Conservation (phyloP, 2,113 vertebrate genomes). For the Odocoileus hemionus region DNA sequence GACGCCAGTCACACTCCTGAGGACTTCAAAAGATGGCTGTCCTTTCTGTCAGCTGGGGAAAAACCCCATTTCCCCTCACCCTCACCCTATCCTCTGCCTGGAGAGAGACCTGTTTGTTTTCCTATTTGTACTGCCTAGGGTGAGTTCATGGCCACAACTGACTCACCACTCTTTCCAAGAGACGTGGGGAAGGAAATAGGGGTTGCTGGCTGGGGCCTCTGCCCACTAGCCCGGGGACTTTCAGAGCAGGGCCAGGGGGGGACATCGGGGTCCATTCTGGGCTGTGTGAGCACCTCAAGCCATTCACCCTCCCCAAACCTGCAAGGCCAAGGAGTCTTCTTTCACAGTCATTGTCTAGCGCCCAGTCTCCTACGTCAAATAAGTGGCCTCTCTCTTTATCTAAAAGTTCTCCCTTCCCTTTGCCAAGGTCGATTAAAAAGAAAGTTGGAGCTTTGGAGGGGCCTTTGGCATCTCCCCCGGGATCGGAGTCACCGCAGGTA, state of each 20-base stretch:
- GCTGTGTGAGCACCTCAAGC: background rate
- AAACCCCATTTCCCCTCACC: background rate
- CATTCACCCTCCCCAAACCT: background rate
- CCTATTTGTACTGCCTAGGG: slow-evolving; percentile 64
- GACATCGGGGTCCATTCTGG: too few species aligned
- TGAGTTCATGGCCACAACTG: slow-evolving; percentile 73
- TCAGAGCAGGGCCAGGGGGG: background rate
- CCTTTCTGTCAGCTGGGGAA: slow-evolving; percentile 4
- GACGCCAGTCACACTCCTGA: slow-evolving; percentile 47
- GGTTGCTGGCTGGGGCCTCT: slow-evolving; percentile 40
- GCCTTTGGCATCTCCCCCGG: background rate
- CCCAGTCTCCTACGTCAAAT: background rate
- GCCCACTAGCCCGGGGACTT: background rate
- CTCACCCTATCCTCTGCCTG: background rate
- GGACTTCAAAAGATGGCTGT: slow-evolving; percentile 62
- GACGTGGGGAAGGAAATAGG: slow-evolving; percentile 49
- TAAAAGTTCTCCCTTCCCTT: background rate
- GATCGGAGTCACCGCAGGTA: background rate
- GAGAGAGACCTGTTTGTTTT: slow-evolving; percentile 64
- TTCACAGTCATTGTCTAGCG: background rate
- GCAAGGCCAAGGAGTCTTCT: background rate
- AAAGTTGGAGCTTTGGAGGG: background rate
- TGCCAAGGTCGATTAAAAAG: background rate
- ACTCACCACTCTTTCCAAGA: slow-evolving; percentile 72
- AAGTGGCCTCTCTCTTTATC: background rate